phyloP scores from a whole-genome alignment of 30 jellyfish, hydroid and myxozoan species.

The Catostylus mosaicus region DNA sequence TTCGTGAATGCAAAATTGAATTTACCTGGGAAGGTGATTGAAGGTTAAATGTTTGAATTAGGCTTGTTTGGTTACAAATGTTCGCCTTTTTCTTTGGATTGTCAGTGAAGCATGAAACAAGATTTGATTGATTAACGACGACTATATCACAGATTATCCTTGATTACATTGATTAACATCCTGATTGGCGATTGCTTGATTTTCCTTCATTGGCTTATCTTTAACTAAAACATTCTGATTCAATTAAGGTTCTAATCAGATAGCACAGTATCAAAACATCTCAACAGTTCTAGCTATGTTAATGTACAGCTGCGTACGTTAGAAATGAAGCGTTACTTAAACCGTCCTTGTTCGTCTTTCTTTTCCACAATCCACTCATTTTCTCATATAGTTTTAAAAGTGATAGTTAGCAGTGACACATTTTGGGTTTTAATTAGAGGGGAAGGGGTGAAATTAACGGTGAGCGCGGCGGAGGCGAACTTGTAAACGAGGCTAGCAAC shows the following conservation, averaged over 20 bases:
- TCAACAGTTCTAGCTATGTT: background rate
- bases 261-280: background rate
- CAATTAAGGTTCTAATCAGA: background rate
- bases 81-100: background rate
- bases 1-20: background rate
- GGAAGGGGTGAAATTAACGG: too few relatives aligned
- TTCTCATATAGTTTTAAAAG: too few relatives aligned
- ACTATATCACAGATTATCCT: background rate
- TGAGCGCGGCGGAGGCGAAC: too few relatives aligned
- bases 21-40: background rate
- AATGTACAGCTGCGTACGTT: background rate
- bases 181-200: constrained; percentile 19
- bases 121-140: background rate
- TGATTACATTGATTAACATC: constrained; percentile 10
- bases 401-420: too few relatives aligned
- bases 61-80: background rate
- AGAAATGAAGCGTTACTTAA: too few relatives aligned
- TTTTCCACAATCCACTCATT: too few relatives aligned
- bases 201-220: background rate
- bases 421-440: too few relatives aligned
- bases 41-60: background rate
- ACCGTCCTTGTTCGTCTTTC: too few relatives aligned
- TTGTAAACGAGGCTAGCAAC: too few relatives aligned
- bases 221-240: background rate
- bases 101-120: constrained; percentile 22